Evolutionary conservation across 2,888 invertebrate genomes (phyloP).

Genomic region (Chromoteleia sp.): DNA sequence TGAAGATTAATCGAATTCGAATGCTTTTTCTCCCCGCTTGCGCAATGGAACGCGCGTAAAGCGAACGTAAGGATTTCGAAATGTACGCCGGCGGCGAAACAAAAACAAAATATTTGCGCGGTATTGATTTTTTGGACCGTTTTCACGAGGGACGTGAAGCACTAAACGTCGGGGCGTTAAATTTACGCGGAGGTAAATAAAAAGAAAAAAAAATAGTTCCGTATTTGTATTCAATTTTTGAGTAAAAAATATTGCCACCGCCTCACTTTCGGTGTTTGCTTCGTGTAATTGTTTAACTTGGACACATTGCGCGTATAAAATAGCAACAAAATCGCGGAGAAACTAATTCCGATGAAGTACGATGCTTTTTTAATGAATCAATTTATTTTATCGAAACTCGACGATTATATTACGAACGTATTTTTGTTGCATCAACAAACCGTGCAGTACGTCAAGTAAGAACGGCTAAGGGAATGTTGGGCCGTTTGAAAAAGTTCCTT

Average conservation of each 20-base stretch:
- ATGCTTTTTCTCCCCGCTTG: neutral
- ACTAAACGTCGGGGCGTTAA: neutral
- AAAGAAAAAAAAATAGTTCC: neutral
- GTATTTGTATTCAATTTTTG: constrained; percentile 1
- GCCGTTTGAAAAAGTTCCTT: no score
- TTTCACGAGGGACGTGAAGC: neutral
- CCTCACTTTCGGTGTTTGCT: no score
- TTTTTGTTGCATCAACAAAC: no score
- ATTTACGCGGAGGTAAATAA: constrained; percentile 8
- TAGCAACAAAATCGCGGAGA: no score
- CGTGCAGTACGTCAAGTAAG: no score
- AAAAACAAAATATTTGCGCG: constrained; percentile 5
- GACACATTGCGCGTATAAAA: no score
- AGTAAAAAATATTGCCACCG: neutral
- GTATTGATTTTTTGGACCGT: constrained; percentile 5
- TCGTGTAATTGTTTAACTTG: no score
- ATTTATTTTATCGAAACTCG: no score
- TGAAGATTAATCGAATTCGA: constrained; percentile 18
- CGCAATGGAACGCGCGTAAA: neutral
- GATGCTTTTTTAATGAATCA: no score
- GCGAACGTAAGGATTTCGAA: neutral
- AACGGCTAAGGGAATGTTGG: no score
- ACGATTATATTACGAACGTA: no score
- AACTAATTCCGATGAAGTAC: no score
- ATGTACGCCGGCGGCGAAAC: neutral